Evolutionary conservation across 2,113 vertebrate species (phyloP), one percentile per base, ranked within the genome.

Genomic region (Balaenoptera acutorostrata): DNA sequence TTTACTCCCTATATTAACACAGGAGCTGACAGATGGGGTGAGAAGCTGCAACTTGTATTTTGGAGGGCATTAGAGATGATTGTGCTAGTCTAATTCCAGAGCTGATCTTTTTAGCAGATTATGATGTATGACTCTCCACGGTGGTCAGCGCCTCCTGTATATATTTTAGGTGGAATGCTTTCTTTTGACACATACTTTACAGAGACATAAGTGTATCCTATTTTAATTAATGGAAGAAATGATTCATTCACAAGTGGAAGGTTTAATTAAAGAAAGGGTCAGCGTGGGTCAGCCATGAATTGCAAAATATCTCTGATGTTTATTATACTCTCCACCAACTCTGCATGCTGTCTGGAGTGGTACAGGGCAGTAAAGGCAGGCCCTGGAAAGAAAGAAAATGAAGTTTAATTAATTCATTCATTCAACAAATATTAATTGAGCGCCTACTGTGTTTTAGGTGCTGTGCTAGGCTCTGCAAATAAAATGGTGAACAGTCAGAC

Each of bases 171-270:
- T 72, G 93, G 87, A 96, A 97, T 93, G 97, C 87, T 96, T 97
- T 92, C 94, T 89, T 96, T 97, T 97, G 97, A 98, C 97, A 96
- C 72, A 80, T 93, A 87, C 93, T 97, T 97, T 97, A 92, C 96
- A 97, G 74, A 96, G 97, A 97, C 95, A 87, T 96, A 96, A 97
- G 97, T 96, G 96, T 94, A 90, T 96, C 95, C 95, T 90, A 57
- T 88, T 97, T 97, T 97, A 97, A 98, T 98, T 98, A 98, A 97
- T 97, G 94, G 94, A 96, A 97, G 95, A 97, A 95, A 97, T 98
- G 97, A 98, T 96, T 98, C 97, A 97, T 95, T 97, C 94, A 96
- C 95, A 97, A 97, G 95, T 97, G 98, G 94, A 98, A 97, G 95
- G 94, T 97, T 98, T 98, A 97, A 98, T 98, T 98, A 98, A 98